Conservation (phyloP, 2,888 invertebrate genomes). For the Pyrocoelia pectoralis region DNA sequence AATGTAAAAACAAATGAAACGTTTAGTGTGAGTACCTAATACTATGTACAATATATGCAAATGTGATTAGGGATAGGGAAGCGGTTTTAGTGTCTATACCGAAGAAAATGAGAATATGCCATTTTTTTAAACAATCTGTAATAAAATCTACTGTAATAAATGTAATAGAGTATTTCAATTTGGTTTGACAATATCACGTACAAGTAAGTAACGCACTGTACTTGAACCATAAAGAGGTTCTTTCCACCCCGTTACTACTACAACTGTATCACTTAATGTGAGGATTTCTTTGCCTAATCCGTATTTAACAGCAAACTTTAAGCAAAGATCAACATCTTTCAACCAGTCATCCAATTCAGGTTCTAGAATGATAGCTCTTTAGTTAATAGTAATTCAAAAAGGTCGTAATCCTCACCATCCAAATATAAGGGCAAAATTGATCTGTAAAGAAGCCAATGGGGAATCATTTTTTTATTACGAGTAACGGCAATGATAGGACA, state of each 20-base stretch:
- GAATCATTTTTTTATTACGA: conserved; percentile 80
- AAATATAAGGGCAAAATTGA: conserved; percentile 90
- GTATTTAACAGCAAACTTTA: conserved; percentile 82
- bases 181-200: conserved; percentile 54
- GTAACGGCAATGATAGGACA: conserved; percentile 96
- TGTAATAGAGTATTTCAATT: too few species aligned
- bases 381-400: background rate
- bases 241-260: conserved; percentile 96
- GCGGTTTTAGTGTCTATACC: too few species aligned
- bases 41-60: too few species aligned
- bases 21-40: too few species aligned
- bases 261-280: conserved; percentile 83
- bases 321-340: conserved; percentile 89
- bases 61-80: too few species aligned
- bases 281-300: conserved; percentile 89
- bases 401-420: conserved; percentile 65
- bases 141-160: too few species aligned
- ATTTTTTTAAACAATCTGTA: too few species aligned
- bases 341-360: conserved; percentile 74
- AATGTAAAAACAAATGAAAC: too few species aligned
- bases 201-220: conserved; percentile 92
- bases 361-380: conserved; percentile 6
- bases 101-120: too few species aligned
- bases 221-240: conserved; percentile 96
- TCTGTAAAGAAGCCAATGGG: conserved; percentile 90